Percentiles rank a stretch among this genome's conserved stretches.
These are phyloP conservation scores for Cheirogaleus major DNA, from an alignment of 2,797 vertebrate species.

Conservation along the genomic window DNA sequence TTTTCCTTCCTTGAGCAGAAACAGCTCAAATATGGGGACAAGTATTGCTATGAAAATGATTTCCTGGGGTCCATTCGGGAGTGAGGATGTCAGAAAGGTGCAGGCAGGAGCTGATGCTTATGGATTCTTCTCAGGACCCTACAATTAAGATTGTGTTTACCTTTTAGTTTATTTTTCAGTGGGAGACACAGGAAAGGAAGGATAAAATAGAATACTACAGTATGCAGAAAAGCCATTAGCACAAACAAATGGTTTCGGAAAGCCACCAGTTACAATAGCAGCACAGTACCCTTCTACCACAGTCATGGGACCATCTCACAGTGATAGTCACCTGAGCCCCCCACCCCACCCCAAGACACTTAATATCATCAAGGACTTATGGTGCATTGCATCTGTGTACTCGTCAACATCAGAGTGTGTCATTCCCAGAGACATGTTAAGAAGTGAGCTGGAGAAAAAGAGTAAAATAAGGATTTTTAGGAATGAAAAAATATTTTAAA, in stretches of 20 bases:
- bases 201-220: neutral
- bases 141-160: neutral
- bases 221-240: neutral
- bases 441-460: neutral
- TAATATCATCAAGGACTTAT: neutral
- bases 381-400: accelerated
- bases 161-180: neutral
- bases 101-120: too few species aligned
- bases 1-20: neutral
- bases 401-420: neutral
- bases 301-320: neutral
- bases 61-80: neutral
- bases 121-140: neutral
- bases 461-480: neutral
- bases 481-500: neutral
- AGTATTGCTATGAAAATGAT: neutral
- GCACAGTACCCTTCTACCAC: accelerated
- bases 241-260: neutral
- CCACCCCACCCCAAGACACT: neutral
- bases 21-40: neutral
- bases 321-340: neutral
- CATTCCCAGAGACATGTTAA: neutral
- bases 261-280: neutral
- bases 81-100: neutral
- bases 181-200: neutral